These are phyloP conservation scores for Perognathus longimembris DNA, from an alignment of 2,113 vertebrate genomes.

Conservation along the genomic window DNA sequence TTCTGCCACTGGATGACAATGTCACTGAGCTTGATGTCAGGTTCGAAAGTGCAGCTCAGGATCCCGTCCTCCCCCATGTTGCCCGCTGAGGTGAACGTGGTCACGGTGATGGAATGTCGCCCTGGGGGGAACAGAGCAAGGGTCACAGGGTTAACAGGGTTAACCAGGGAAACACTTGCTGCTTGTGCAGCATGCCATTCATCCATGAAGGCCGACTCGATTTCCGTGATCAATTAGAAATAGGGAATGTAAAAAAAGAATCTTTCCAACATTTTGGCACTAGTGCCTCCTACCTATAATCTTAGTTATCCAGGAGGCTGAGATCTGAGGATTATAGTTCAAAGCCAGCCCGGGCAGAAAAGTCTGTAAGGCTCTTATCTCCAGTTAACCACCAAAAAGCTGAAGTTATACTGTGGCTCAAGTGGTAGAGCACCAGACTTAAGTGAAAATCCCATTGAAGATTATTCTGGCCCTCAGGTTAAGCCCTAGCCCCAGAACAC, in stretches of 20 bases:
- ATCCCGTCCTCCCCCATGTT: slow-evolving; percentile 76
- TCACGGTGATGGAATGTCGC: slow-evolving; percentile 76
- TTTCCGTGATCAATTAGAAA: slow-evolving; percentile 9
- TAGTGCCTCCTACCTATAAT: no score
- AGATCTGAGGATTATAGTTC: no score
- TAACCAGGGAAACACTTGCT: neutral
- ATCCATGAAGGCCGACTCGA: neutral
- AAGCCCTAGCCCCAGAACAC: no score
- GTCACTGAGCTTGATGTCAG: slow-evolving; percentile 67
- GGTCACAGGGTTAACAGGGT: neutral
- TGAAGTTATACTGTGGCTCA: no score
- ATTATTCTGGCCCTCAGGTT: no score
- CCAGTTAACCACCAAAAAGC: no score
- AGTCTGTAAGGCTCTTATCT: no score
- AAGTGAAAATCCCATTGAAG: no score
- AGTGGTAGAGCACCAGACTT: no score
- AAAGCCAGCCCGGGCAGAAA: no score
- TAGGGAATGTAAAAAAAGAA: neutral
- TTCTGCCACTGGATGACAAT: slow-evolving; percentile 85
- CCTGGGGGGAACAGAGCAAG: slow-evolving; percentile 66
- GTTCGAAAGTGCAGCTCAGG: slow-evolving; percentile 85
- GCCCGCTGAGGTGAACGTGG: slow-evolving; percentile 28
- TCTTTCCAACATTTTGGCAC: no score
- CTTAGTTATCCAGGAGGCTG: no score
- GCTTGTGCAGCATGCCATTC: neutral